Percentiles rank a stretch among this genome's conserved stretches.
These are phyloP conservation scores for Bettongia penicillata DNA, from an alignment of 2,113 vertebrate species.

Conservation along the genomic window DNA sequence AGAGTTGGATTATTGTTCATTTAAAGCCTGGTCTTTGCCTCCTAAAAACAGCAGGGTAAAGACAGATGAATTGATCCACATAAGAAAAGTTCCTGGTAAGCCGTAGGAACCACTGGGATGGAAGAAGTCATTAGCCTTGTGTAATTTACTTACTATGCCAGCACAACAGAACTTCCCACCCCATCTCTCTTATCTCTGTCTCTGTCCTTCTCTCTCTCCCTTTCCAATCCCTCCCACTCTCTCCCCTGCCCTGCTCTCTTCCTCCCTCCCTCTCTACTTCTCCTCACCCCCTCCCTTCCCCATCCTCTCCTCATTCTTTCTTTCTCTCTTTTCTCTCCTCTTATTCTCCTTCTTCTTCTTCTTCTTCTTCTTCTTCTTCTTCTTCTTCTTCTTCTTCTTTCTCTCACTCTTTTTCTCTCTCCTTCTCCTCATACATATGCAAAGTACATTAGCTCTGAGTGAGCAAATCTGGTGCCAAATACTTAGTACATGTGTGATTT, in stretches of 20 bases:
- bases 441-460: not conserved
- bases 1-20: not conserved
- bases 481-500: not conserved
- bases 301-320: no score
- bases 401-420: fast-evolving
- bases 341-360: not conserved
- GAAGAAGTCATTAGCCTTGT: not conserved
- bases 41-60: not conserved
- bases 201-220: no score
- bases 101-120: not conserved
- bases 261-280: no score
- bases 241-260: no score
- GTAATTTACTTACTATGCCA: not conserved
- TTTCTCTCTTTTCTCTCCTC: no score
- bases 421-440: not conserved
- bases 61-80: conserved; percentile 7
- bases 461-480: not conserved
- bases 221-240: no score
- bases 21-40: conserved; percentile 27
- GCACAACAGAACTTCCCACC: not conserved
- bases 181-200: not conserved
- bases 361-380: not conserved
- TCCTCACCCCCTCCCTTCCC: no score
- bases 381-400: no score
- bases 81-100: not conserved